Percentiles rank a stretch among this genome's conserved stretches.
These are phyloP conservation scores for Seira musarum DNA, from an alignment of 2,888 invertebrate species.

Conservation along the genomic window DNA sequence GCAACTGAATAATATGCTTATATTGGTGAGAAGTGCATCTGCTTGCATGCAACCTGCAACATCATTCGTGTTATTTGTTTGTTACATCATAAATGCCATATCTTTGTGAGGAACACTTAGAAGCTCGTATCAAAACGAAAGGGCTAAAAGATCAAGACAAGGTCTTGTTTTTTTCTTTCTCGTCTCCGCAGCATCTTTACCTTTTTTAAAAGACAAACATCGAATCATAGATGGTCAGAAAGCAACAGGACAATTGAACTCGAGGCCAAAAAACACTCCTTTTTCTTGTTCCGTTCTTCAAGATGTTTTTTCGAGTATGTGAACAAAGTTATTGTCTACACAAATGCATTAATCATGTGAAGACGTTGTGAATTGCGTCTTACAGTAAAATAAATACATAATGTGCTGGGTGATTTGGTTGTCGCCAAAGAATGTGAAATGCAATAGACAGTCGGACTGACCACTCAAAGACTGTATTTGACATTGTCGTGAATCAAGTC, in stretches of 20 bases:
- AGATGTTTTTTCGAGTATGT: neutral
- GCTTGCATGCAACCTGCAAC: too few relatives aligned
- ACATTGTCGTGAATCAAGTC: too few relatives aligned
- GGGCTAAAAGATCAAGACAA: constrained; percentile 8
- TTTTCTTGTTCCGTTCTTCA: neutral
- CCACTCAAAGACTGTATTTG: too few relatives aligned
- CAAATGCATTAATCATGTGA: too few relatives aligned
- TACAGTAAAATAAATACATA: too few relatives aligned
- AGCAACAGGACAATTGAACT: constrained; percentile 10
- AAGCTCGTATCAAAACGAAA: neutral
- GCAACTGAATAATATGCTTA: neutral
- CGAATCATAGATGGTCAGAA: neutral
- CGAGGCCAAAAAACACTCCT: constrained; percentile 19
- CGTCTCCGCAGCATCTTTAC: neutral
- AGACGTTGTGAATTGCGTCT: too few relatives aligned
- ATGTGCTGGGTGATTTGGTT: too few relatives aligned
- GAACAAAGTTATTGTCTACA: too few relatives aligned
- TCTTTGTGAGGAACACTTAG: neutral
- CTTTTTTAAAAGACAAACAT: constrained; percentile 19
- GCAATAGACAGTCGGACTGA: too few relatives aligned
- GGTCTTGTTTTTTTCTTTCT: constrained; percentile 16
- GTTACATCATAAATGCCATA: neutral
- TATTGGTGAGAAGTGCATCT: neutral
- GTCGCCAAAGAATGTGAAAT: too few relatives aligned
- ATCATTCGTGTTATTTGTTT: neutral